Evolutionary conservation across 2,797 vertebrate genomes (phyloP).

Genomic region (Pangasius krempfi): DNA sequence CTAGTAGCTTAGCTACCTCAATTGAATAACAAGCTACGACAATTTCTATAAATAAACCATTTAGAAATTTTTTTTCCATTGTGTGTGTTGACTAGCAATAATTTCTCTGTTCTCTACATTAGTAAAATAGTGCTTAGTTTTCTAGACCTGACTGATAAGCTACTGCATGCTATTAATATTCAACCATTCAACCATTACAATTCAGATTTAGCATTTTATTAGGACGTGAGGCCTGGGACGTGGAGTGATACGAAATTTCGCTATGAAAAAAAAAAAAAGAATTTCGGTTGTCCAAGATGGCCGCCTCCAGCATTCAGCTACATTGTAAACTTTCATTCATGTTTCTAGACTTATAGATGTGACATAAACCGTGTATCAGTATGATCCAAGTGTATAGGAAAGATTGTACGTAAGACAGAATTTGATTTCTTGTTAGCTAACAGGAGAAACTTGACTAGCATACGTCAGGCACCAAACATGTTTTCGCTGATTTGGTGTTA

Average conservation of each 20-base stretch:
- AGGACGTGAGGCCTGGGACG: not conserved
- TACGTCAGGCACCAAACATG: not conserved
- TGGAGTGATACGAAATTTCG: not conserved
- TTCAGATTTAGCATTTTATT: too few relatives aligned
- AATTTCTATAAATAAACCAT: slow-evolving; percentile 1
- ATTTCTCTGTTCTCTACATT: not conserved
- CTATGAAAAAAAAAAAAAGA: not conserved
- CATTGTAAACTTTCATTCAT: not conserved
- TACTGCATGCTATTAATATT: not conserved
- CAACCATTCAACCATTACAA: too few relatives aligned
- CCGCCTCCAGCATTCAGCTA: not conserved
- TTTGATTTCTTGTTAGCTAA: not conserved
- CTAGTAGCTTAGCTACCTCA: not conserved
- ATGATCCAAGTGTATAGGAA: not conserved
- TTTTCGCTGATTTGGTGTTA: not conserved
- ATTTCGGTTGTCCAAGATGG: not conserved
- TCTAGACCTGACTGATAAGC: not conserved
- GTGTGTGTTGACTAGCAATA: not conserved
- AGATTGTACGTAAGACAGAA: not conserved
- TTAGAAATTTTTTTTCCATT: not conserved
- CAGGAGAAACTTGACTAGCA: not conserved
- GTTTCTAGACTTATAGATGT: not conserved
- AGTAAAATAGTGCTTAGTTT: slow-evolving; percentile 5
- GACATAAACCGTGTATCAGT: not conserved
- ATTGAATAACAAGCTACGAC: slow-evolving; percentile 9